These are phyloP conservation scores for Fopius arisanus DNA, from an alignment of 1,140 invertebrate genomes.

Conservation along the genomic window DNA sequence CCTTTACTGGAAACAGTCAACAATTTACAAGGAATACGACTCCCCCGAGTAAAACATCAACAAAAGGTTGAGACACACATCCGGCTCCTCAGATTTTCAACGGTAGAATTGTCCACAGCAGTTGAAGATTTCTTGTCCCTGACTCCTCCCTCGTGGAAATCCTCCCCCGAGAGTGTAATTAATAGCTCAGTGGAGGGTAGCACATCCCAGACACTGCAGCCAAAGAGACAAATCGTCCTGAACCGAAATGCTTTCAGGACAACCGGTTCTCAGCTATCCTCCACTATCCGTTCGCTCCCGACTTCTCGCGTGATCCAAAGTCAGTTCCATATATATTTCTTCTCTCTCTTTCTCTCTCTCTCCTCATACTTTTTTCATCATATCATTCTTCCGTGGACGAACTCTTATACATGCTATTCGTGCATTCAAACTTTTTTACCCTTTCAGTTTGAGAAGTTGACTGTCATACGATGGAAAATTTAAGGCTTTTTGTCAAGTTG, in stretches of 20 bases:
- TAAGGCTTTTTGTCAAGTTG: neutral
- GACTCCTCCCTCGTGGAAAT: neutral
- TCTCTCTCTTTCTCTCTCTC: neutral
- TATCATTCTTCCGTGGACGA: neutral
- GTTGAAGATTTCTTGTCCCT: neutral
- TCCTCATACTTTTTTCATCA: neutral
- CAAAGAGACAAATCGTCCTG: slow-evolving; percentile 28
- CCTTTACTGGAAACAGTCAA: neutral
- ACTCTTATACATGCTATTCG: neutral
- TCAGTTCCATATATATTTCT: neutral
- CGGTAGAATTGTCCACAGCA: slow-evolving; percentile 25
- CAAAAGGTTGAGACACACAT: slow-evolving; percentile 6
- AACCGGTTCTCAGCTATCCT: slow-evolving; percentile 26
- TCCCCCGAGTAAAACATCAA: neutral
- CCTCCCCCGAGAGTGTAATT: slow-evolving; percentile 26
- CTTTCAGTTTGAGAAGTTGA: neutral
- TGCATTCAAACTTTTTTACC: neutral
- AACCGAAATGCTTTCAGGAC: slow-evolving; percentile 30
- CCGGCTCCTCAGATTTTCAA: neutral
- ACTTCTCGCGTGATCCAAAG: slow-evolving; percentile 20
- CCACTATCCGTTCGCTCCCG: neutral
- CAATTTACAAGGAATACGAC: neutral
- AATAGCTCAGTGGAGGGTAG: slow-evolving; percentile 24
- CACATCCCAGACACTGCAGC: slow-evolving; percentile 13
- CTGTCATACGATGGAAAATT: neutral